These are phyloP conservation scores for Parasteatoda lunata DNA, from an alignment of 2,888 invertebrate species.

Conservation along the genomic window DNA sequence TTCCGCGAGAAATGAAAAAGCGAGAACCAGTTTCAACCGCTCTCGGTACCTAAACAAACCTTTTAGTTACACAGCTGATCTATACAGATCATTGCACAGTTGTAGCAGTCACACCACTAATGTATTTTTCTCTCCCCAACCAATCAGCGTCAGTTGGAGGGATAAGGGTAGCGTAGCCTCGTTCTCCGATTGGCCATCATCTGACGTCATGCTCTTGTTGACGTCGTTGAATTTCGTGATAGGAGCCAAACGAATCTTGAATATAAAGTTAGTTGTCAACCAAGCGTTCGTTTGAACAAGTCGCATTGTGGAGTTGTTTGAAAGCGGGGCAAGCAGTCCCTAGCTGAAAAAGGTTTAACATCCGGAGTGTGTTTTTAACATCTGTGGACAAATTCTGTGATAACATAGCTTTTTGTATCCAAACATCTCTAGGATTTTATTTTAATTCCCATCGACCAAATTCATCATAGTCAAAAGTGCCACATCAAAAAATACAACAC, in stretches of 20 bases:
- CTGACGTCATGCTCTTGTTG: conserved; percentile 64
- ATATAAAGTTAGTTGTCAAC: conserved; percentile 62
- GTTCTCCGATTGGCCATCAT: conserved; percentile 32
- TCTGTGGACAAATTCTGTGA: conserved; percentile 46
- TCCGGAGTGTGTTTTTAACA: conserved; percentile 43
- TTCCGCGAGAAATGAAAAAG: not conserved
- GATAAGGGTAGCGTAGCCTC: conserved; percentile 11
- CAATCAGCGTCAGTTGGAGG: conserved; percentile 18
- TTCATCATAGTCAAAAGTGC: conserved; percentile 21
- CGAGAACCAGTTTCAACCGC: conserved; percentile 46
- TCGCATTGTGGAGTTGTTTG: not conserved
- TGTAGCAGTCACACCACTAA: conserved; percentile 8
- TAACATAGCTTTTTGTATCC: conserved; percentile 50
- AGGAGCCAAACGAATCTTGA: conserved; percentile 30
- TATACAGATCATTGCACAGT: conserved; percentile 33
- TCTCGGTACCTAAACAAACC: conserved; percentile 33
- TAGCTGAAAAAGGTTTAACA: conserved; percentile 62
- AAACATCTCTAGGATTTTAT: not conserved
- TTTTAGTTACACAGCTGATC: conserved; percentile 60
- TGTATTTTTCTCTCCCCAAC: conserved; percentile 2
- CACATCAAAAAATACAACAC: conserved; percentile 46
- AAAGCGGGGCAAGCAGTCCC: conserved; percentile 49
- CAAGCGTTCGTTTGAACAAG: conserved; percentile 20
- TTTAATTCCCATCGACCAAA: not conserved
- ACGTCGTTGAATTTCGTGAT: conserved; percentile 47